Evolutionary conservation across 2,888 invertebrate genomes (phyloP).

Genomic region (Congeria kusceri): DNA sequence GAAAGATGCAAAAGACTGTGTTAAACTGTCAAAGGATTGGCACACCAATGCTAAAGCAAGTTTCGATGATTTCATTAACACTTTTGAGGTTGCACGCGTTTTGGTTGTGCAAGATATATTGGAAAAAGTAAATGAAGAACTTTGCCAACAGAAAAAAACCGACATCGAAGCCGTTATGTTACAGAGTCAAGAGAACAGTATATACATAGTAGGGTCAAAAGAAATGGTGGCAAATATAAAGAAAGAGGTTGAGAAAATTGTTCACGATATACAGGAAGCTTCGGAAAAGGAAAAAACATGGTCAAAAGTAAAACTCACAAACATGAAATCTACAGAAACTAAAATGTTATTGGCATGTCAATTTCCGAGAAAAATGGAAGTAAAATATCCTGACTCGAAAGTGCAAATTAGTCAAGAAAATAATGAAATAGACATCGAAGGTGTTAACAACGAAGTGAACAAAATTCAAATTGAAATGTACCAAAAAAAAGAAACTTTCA

Average conservation of each 20-base stretch:
- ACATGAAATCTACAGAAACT: slow-evolving; percentile 11
- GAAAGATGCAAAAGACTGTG: slow-evolving; percentile 4
- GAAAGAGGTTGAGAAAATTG: background rate
- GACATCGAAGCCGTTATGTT: slow-evolving; percentile 1
- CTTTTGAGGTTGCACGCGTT: background rate
- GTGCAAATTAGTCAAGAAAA: slow-evolving; percentile 43
- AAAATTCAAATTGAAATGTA: slow-evolving; percentile 30
- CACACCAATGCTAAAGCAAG: background rate
- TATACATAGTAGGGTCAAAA: slow-evolving; percentile 1
- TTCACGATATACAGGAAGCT: slow-evolving; percentile 1
- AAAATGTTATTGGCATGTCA: slow-evolving; percentile 41
- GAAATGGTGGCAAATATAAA: background rate
- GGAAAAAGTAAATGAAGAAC: slow-evolving; percentile 4
- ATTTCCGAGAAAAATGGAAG: slow-evolving; percentile 32
- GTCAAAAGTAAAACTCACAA: too few relatives aligned
- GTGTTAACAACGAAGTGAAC: slow-evolving; percentile 15
- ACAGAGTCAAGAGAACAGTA: background rate
- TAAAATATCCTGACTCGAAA: slow-evolving; percentile 18
- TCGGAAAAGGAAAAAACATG: background rate
- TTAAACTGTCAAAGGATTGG: slow-evolving; percentile 14
- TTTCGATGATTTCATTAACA: background rate
- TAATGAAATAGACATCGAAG: slow-evolving; percentile 38
- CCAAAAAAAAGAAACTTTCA: slow-evolving; percentile 12
- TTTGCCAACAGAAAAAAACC: background rate
- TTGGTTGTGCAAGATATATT: slow-evolving; percentile 2